These are phyloP conservation scores for Criorhina ranunculi DNA, from an alignment of 2,888 invertebrate species.

Conservation along the genomic window DNA sequence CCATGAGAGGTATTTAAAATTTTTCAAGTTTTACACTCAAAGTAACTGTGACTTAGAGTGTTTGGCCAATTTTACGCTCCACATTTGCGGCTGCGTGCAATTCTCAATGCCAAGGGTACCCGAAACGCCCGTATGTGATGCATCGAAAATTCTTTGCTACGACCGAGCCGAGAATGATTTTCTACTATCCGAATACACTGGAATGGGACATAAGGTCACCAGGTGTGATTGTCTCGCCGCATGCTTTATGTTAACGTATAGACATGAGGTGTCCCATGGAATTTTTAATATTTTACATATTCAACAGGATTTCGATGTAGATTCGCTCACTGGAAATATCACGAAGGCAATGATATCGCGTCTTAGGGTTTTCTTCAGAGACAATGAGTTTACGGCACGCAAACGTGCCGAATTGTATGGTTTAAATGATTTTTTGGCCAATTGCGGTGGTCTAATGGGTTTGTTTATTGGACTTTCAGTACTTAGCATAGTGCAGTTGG, in stretches of 20 bases:
- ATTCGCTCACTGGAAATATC: too few species aligned
- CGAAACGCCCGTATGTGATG: slow-evolving; percentile 82
- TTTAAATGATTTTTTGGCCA: slow-evolving; percentile 88
- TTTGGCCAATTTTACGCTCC: slow-evolving; percentile 87
- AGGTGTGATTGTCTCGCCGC: too few species aligned
- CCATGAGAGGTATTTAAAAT: slow-evolving; percentile 87
- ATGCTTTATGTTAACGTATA: too few species aligned
- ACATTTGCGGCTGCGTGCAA: slow-evolving; percentile 88
- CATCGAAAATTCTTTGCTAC: slow-evolving; percentile 83
- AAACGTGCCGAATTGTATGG: slow-evolving; percentile 89
- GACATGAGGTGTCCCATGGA: too few species aligned
- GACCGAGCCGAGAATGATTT: slow-evolving; percentile 81
- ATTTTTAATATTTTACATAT: too few species aligned
- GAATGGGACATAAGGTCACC: slow-evolving; percentile 38
- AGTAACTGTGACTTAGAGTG: slow-evolving; percentile 90
- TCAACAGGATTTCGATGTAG: too few species aligned
- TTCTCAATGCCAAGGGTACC: slow-evolving; percentile 88
- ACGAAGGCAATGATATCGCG: slow-evolving; percentile 84
- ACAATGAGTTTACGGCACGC: slow-evolving; percentile 88
- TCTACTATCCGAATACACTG: slow-evolving; percentile 80
- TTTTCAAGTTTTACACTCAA: slow-evolving; percentile 89
- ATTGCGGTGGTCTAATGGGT: slow-evolving; percentile 89
- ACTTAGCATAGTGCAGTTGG: slow-evolving; percentile 85
- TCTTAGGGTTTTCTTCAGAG: slow-evolving; percentile 89
- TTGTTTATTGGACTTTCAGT: slow-evolving; percentile 84